Conservation (phyloP, 2,113 vertebrate species). For the Vireo altiloquus region DNA sequence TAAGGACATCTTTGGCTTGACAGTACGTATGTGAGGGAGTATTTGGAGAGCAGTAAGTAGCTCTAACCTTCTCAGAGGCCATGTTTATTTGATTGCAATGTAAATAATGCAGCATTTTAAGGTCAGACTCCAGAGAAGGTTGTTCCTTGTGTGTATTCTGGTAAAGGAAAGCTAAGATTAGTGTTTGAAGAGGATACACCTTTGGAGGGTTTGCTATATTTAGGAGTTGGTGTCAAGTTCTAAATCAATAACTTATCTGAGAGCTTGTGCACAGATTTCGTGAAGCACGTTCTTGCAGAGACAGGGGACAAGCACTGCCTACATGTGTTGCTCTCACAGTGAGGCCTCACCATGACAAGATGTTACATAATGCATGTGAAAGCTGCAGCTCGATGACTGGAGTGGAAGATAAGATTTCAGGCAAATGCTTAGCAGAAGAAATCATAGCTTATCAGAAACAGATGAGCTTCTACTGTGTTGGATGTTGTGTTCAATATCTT, state of each 20-base stretch:
- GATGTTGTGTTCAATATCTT: background rate
- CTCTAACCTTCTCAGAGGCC: constrained; percentile 5
- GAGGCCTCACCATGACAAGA: background rate
- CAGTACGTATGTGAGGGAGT: background rate
- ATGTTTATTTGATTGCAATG: constrained; percentile 6
- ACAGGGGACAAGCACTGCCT: accelerated
- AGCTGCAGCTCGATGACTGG: background rate
- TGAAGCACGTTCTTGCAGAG: background rate
- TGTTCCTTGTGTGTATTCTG: background rate
- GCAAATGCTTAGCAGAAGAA: background rate
- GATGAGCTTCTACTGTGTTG: background rate
- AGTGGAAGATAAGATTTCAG: background rate
- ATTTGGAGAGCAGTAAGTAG: constrained; percentile 4
- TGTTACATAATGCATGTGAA: background rate
- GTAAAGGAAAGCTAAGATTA: background rate
- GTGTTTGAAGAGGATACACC: background rate
- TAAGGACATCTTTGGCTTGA: constrained; percentile 5
- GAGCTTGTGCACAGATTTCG: background rate
- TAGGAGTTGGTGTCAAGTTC: background rate
- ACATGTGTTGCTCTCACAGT: accelerated
- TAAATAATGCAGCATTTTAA: constrained; percentile 24
- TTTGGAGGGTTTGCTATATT: background rate
- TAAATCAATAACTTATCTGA: background rate
- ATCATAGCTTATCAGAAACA: background rate
- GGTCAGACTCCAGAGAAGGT: background rate